A percentile compares a stretch with the other conserved stretches of the same genome.
phyloP scores from a whole-genome alignment of 2,888 invertebrate species.

The Eurois occulta region DNA sequence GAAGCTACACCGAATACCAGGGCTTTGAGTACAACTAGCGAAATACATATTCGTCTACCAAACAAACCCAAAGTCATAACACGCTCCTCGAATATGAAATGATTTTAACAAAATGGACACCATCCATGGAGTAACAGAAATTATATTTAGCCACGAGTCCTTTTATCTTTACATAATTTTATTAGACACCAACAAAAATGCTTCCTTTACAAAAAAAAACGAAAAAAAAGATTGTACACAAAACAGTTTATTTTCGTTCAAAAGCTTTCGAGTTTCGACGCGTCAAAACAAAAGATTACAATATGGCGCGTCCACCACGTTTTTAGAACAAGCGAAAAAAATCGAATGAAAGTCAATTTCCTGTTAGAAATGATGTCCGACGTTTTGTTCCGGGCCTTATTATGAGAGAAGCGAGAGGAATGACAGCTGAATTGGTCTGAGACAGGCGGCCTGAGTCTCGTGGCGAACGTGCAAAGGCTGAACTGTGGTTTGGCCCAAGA shows the following conservation, averaged over 20 bases:
- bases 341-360: slow-evolving; percentile 79
- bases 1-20: background rate
- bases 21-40: background rate
- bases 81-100: background rate
- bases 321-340: slow-evolving; percentile 65
- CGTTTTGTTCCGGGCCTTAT: slow-evolving; percentile 71
- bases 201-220: background rate
- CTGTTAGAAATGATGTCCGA: slow-evolving; percentile 73
- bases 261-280: slow-evolving; percentile 48
- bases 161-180: slow-evolving; percentile 7
- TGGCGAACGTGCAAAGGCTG: slow-evolving; percentile 40
- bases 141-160: background rate
- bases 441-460: slow-evolving; percentile 25
- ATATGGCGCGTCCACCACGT: slow-evolving; percentile 41
- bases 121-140: background rate
- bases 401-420: slow-evolving; percentile 60
- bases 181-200: slow-evolving; percentile 3
- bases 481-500: slow-evolving; percentile 28
- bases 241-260: slow-evolving; percentile 34
- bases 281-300: slow-evolving; percentile 57
- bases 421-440: slow-evolving; percentile 70
- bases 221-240: slow-evolving; percentile 22
- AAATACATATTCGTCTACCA: background rate
- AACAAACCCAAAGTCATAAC: too few species aligned
- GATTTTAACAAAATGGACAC: slow-evolving; percentile 13